Evolutionary conservation across 2,888 invertebrate genomes (phyloP), one percentile per base, ranked within the genome.

Genomic region (Cerastis rubricosa): DNA sequence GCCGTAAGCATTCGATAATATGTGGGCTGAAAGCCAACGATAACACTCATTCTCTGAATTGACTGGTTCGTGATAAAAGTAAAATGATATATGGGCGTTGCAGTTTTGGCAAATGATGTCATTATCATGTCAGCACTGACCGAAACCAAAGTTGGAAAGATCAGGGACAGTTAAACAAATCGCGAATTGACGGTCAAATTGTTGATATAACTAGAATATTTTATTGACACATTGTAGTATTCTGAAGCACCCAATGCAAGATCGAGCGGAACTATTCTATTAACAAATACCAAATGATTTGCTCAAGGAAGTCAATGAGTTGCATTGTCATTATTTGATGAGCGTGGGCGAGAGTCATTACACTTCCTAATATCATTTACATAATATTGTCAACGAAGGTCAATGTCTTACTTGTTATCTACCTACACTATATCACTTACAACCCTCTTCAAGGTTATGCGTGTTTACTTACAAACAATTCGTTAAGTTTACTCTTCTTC

Each of bases 71-170:
- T 74, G 85, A 83, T 85, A 83, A 85, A 81, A 85, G 25, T 85
- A 74, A 74, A 85, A 73, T 80, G 83, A 88, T 83, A 83, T 68
- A 78, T 83, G 74, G 78, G 78, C 78, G 81, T 76, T 80, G 71
- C 78, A 76, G 84, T 84, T 83, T 81, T 72, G 77, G 65, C 63
- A 71, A 85, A 85, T 91, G 90, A 91, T 89, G 86, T 91, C 91
- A 91, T 86, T 80, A 82, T 54, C 75, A 70, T 63, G 57, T 82
- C 75, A 75, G 70, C 45, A 76, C 47, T 74, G 77, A 79, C 68
- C 63, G 54, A 73, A 71, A 66, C 85, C 84, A 74, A 86, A 89
- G 73, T 71, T 74, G 82, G 80, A 90, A 90, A 88, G 86, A 89
- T 89, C 90, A 91, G 59, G 89, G 90, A 68, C 87, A 76, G 54